A percentile compares a stretch with the other conserved stretches of the same genome.
Conservation (phyloP, 1,140 invertebrate species). For the Drosophila miranda region DNA sequence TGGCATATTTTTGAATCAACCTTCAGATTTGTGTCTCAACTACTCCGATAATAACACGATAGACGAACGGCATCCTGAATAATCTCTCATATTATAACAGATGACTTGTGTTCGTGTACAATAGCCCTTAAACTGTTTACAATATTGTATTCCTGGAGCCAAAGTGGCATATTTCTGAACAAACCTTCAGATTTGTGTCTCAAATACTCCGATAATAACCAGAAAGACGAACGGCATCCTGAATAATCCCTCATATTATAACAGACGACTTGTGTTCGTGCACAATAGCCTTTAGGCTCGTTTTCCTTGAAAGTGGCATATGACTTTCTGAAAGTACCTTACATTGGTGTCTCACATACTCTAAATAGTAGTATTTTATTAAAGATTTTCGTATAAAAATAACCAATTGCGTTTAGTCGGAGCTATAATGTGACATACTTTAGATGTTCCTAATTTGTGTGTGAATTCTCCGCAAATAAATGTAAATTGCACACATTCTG, state of each 20-base stretch:
- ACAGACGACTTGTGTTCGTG: slow-evolving; percentile 57
- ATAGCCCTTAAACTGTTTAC: background rate
- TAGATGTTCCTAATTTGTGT: slow-evolving; percentile 28
- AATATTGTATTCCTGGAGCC: slow-evolving; percentile 35
- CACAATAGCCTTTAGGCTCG: slow-evolving; percentile 11
- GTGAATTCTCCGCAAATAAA: slow-evolving; percentile 42
- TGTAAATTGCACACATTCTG: background rate
- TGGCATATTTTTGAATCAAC: slow-evolving; percentile 43
- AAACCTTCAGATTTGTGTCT: slow-evolving; percentile 6
- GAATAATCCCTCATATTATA: slow-evolving; percentile 24
- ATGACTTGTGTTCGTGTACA: slow-evolving; percentile 47
- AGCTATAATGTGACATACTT: slow-evolving; percentile 40
- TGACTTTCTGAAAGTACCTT: background rate
- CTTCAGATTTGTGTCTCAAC: slow-evolving; percentile 59
- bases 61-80: slow-evolving; percentile 51
- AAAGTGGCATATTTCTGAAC: slow-evolving; percentile 41
- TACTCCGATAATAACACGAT: slow-evolving; percentile 47
- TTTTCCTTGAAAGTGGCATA: slow-evolving; percentile 44
- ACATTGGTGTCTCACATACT: slow-evolving; percentile 56
- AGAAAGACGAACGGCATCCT: slow-evolving; percentile 19
- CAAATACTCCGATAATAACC: slow-evolving; percentile 25
- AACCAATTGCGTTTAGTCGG: background rate
- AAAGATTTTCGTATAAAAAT: too few species aligned
- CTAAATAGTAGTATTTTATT: slow-evolving; percentile 4
- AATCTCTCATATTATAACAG: slow-evolving; percentile 33